Base-by-base conservation (phyloP, 2,888 invertebrate species). In the Troglohyphantes excavatus region DNA sequence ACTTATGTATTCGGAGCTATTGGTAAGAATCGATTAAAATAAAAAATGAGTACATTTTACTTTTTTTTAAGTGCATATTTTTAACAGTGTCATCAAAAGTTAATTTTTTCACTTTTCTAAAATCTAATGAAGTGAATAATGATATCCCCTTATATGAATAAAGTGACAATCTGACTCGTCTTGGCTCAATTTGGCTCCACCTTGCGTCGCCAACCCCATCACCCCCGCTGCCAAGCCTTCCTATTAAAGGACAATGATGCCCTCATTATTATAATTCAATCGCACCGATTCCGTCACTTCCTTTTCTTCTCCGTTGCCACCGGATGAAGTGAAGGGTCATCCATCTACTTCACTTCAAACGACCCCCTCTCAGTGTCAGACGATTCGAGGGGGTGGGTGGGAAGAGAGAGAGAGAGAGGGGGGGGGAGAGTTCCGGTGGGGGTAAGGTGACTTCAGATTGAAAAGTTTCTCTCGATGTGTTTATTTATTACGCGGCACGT, bases 191-290 rank as follows among this genome's bases (percentile, higher is more conserved):
- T 61, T 39, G 43, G 21, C 72, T 19, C 27, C 39, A 27, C 61
- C 43, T 21, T 19, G 11, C 7, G 21, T 0, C 43, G 83, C 83
- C 73, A 73, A 83, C 59, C 29, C 67, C n/a, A n/a, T 23, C 23
- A 26, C 19, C 26, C 83, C 26, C 0, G 2, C 11, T 39, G 43
- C 72, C 70, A 63, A 83, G 73, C 21, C 72, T 67, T 46, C 39
- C 88, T 76, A 89, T 89, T 89, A 89, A 75, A 59, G 75, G 27
- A 72, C 76, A 76, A 89, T n/a, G 75, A 75, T 82, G 81, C 82
- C 59, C 68, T 82, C 82, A 89, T 89, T 83, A 89, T 89, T 89
- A 89, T 89, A 89, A 83, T 89, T 83, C 88, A 89, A 89, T 89
- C 88, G 75, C 82, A 53, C 75, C 59, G 70, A 76, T 86, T 70